These are phyloP conservation scores for Siderastrea siderea DNA, from an alignment of 92 coral and sea anemone species.

Conservation along the genomic window DNA sequence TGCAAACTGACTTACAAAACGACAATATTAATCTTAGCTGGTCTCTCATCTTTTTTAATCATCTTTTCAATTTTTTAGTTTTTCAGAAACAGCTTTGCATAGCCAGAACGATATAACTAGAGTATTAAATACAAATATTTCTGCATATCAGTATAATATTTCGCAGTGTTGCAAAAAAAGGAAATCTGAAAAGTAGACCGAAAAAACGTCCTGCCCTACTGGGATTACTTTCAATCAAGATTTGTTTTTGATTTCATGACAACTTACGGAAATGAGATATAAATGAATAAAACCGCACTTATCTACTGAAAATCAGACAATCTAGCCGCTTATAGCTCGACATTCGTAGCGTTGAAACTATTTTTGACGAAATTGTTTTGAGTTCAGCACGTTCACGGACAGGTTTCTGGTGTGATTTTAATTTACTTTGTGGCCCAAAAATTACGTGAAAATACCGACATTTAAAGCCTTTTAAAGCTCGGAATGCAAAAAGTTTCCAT, in stretches of 20 bases:
- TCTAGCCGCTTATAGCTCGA: not conserved
- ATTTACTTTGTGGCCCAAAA: not conserved
- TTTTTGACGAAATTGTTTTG: conserved; percentile 2
- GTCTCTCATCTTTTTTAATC: not conserved
- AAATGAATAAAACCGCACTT: conserved; percentile 6
- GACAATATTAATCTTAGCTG: not conserved
- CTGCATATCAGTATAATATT: not conserved
- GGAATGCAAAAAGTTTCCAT: too few species aligned
- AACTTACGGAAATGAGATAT: not conserved
- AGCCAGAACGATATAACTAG: not conserved
- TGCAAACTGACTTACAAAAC: not conserved
- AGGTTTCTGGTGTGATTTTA: not conserved
- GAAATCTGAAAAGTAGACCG: not conserved
- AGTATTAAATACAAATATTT: not conserved
- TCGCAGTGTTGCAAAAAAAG: not conserved
- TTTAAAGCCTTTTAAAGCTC: too few species aligned
- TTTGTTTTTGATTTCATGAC: not conserved
- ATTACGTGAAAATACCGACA: not conserved
- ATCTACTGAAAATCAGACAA: not conserved
- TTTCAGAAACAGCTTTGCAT: not conserved
- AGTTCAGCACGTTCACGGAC: not conserved
- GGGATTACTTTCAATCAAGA: not conserved
- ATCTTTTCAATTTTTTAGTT: not conserved
- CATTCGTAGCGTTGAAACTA: not conserved
- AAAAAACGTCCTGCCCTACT: not conserved